Percentiles rank a stretch among this genome's conserved stretches.
phyloP scores from a whole-genome alignment of 2,113 vertebrate species.

The Lampris incognitus region DNA sequence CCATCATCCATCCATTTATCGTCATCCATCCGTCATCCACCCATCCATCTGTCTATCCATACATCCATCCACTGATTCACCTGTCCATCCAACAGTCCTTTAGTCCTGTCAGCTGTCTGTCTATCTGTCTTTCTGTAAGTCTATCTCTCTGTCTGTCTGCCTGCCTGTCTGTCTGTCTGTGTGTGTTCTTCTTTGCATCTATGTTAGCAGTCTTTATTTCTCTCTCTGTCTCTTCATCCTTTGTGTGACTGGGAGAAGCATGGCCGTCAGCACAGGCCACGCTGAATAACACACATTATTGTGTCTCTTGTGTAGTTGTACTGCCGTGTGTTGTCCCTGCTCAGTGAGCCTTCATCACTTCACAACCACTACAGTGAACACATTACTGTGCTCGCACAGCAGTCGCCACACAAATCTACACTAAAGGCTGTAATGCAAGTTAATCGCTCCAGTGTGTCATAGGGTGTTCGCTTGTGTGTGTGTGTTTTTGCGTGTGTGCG shows the following conservation, averaged over 20 bases:
- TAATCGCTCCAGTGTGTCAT: too few relatives aligned
- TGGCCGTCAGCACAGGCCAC: not conserved
- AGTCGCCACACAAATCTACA: slow-evolving; percentile 22
- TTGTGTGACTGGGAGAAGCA: not conserved
- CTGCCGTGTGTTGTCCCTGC: not conserved
- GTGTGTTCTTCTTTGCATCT: not conserved
- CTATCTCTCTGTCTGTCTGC: not conserved
- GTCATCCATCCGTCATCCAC: too few relatives aligned
- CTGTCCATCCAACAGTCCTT: too few relatives aligned
- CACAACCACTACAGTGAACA: not conserved
- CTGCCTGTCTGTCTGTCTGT: not conserved
- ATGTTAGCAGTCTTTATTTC: too few relatives aligned
- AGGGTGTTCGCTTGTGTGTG: not conserved
- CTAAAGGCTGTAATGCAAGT: too few relatives aligned
- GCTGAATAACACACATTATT: slow-evolving; percentile 1
- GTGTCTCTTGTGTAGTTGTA: not conserved
- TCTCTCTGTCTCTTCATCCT: not conserved
- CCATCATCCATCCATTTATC: too few relatives aligned
- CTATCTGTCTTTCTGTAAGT: too few relatives aligned
- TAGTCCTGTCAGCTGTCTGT: too few relatives aligned
- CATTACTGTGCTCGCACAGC: not conserved
- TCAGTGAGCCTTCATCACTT: not conserved
- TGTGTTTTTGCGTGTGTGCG: slow-evolving; percentile 7
- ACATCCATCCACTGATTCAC: too few relatives aligned
- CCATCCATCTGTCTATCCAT: too few relatives aligned